These are phyloP conservation scores for Rhagoletis pomonella DNA, from an alignment of 1,140 invertebrate genomes.

Conservation along the genomic window DNA sequence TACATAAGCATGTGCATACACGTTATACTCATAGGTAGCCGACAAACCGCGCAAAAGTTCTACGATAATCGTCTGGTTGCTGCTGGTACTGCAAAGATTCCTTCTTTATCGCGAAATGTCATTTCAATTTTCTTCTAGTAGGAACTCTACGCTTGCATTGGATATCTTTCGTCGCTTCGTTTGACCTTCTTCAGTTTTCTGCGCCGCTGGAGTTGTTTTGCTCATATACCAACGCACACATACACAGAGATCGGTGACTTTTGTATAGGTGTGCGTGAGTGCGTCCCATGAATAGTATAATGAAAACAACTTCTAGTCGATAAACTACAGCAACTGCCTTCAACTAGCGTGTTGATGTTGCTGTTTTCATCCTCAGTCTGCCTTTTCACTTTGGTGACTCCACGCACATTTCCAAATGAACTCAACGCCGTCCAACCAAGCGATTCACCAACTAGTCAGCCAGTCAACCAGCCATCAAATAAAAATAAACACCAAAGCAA, in stretches of 20 bases:
- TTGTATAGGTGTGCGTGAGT: background rate
- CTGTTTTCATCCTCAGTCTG: background rate
- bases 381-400: conserved; percentile 43
- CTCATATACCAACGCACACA: background rate
- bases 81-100: conserved; percentile 10
- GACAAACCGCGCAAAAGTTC: background rate
- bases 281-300: conserved; percentile 12
- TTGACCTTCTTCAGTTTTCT: conserved; percentile 35
- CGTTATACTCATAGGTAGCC: background rate
- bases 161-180: background rate
- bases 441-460: conserved; percentile 6
- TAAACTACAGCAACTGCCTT: background rate
- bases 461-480: background rate
- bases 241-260: background rate
- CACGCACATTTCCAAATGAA: conserved; percentile 31
- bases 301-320: conserved; percentile 4
- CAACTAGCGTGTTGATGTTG: background rate
- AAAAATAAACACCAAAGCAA: conserved; percentile 41
- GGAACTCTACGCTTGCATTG: background rate
- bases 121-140: conserved; percentile 42
- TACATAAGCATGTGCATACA: background rate
- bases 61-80: background rate
- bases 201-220: conserved; percentile 22
- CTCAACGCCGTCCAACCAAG: background rate
- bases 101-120: background rate